Evolutionary conservation across 2,113 vertebrate species (phyloP).

Genomic region (Marmota monax): DNA sequence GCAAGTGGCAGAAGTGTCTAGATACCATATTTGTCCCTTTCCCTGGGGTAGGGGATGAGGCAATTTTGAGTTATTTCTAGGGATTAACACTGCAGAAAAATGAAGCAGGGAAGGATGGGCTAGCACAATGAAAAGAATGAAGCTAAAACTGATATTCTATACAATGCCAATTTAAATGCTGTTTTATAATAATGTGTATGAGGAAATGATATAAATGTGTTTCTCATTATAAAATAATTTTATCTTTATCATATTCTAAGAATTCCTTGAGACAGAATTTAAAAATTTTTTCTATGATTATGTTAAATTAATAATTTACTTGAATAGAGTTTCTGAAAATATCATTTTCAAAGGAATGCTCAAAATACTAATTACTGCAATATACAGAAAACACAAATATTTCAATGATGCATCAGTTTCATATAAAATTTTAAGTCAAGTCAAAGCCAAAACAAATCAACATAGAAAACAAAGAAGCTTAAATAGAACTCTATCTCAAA

Average conservation of each 20-base stretch:
- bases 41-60: no score
- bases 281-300: constrained; percentile 71
- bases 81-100: not conserved
- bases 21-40: no score
- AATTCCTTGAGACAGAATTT: constrained; percentile 72
- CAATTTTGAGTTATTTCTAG: no score
- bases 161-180: not conserved
- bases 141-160: not conserved
- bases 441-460: not conserved
- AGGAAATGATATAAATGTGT: rapidly evolving
- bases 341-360: constrained; percentile 74
- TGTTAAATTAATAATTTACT: constrained; percentile 81
- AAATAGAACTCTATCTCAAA: not conserved
- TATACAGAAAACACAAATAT: constrained; percentile 67
- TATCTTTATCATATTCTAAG: constrained; percentile 75
- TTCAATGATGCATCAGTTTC: not conserved
- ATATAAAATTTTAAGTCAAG: constrained; percentile 37
- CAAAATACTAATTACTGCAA: constrained; percentile 75
- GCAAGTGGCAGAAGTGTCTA: no score
- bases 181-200: not conserved
- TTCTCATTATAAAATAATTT: not conserved
- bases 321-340: constrained; percentile 77
- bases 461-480: constrained; percentile 31
- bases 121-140: not conserved
- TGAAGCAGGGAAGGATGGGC: not conserved